A percentile compares a stretch with the other conserved stretches of the same genome.
Evolutionary conservation across 2,797 vertebrate genomes (phyloP).

Genomic region (Thunnus albacares): DNA sequence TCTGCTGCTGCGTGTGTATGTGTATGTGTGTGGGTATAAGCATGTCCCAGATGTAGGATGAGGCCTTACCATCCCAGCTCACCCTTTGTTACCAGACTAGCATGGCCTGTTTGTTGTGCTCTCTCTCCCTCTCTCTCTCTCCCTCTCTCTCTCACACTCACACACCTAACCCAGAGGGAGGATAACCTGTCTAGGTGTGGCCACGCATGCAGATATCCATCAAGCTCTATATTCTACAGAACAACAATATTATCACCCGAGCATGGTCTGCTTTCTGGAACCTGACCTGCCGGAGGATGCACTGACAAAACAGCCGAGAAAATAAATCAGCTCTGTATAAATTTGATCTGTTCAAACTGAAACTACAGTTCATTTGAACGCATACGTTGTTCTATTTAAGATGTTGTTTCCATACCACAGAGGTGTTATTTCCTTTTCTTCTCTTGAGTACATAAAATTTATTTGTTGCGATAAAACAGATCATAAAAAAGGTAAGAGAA

Average conservation of each 20-base stretch:
- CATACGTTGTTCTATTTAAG: no score
- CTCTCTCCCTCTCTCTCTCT: neutral
- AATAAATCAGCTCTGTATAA: no score
- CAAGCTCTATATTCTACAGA: conserved; percentile 15
- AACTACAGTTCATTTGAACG: no score
- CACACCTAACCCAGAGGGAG: conserved; percentile 38
- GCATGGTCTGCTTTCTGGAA: neutral
- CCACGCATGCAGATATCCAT: conserved; percentile 23
- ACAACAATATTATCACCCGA: neutral
- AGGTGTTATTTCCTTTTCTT: no score
- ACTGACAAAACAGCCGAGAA: neutral
- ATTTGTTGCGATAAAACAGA: neutral
- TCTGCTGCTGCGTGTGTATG: neutral
- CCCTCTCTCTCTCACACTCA: neutral
- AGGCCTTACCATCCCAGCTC: conserved; percentile 20
- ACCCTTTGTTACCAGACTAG: conserved; percentile 23
- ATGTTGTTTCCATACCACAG: no score
- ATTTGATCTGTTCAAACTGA: neutral
- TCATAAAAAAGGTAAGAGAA: no score
- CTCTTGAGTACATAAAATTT: neutral
- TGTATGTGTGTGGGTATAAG: neutral
- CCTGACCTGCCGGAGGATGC: neutral
- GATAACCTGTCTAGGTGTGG: conserved; percentile 76
- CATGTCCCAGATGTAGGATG: conserved; percentile 19
- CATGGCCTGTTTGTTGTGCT: conserved; percentile 21